Percentiles rank a stretch among this genome's conserved stretches.
Evolutionary conservation across 2,797 vertebrate genomes (phyloP).

Genomic region (Chaenodraco wilsoni): DNA sequence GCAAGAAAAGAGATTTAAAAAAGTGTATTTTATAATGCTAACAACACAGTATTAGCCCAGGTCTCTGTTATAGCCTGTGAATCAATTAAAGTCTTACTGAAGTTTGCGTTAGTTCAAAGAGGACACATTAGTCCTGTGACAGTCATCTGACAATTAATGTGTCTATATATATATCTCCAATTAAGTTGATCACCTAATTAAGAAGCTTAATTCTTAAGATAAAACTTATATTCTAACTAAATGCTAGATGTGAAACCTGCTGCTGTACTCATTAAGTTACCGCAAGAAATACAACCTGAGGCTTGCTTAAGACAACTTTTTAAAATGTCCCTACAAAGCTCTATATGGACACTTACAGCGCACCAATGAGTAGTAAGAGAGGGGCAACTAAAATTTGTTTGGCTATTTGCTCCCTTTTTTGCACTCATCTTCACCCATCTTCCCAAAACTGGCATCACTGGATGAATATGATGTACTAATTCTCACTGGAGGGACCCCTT

Average conservation of each 20-base stretch:
- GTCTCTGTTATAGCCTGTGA: background rate
- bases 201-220: constrained; percentile 1
- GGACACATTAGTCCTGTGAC: background rate
- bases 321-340: constrained; percentile 30
- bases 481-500: background rate
- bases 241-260: constrained; percentile 2
- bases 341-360: constrained; percentile 10
- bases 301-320: constrained; percentile 23
- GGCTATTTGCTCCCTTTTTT: constrained; percentile 57
- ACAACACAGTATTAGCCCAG: background rate
- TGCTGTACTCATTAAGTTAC: background rate
- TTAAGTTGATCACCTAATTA: constrained; percentile 3
- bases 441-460: constrained; percentile 25
- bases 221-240: background rate
- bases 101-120: background rate
- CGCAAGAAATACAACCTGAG: constrained; percentile 14
- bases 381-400: constrained; percentile 36
- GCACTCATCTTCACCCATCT: constrained; percentile 46
- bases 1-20: background rate
- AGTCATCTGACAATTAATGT: constrained; percentile 12
- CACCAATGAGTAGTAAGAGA: constrained; percentile 17
- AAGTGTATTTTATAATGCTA: background rate
- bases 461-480: background rate
- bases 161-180: constrained; percentile 10
- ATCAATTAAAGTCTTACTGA: constrained; percentile 1